Percentiles rank a stretch among this genome's conserved stretches.
phyloP scores from a whole-genome alignment of 1,140 invertebrate species.

The Zaprionus ornatus region DNA sequence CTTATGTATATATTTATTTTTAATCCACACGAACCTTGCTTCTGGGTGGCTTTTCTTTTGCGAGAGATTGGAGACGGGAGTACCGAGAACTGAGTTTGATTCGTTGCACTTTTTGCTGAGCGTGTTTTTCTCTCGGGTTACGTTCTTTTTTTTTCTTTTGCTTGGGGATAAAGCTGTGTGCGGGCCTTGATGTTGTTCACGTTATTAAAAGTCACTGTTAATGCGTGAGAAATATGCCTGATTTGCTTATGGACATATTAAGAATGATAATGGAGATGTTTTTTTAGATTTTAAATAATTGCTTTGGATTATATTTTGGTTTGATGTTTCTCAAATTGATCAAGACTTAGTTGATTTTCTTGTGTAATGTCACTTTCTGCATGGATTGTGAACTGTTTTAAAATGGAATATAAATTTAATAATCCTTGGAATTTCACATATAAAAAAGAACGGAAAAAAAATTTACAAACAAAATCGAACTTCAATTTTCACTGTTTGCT shows the following conservation, averaged over 20 bases:
- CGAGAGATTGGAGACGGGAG: not conserved
- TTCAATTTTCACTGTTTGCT: accelerated
- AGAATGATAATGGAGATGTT: not conserved
- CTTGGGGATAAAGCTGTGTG: not conserved
- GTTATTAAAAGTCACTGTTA: conserved; percentile 11
- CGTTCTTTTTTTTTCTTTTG: not conserved
- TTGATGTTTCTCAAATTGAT: not conserved
- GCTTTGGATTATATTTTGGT: not conserved
- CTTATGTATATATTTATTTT: conserved; percentile 40
- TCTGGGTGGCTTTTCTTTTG: conserved; percentile 65
- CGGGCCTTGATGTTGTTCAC: not conserved
- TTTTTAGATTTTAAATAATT: not conserved
- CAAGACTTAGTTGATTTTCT: not conserved
- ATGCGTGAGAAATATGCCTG: not conserved
- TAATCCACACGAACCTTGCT: conserved; percentile 46
- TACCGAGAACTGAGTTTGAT: conserved; percentile 22
- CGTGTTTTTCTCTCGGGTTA: not conserved
- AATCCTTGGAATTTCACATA: too few relatives aligned
- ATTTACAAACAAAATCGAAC: too few relatives aligned
- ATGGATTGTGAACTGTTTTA: not conserved
- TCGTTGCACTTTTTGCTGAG: conserved; percentile 13
- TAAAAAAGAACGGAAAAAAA: too few relatives aligned
- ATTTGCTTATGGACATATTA: not conserved
- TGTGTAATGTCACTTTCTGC: not conserved
- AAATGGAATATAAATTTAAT: not conserved